Evolutionary conservation across 1,140 invertebrate species (phyloP), one percentile per base, ranked within the genome.

Genomic region (Nasonia giraulti): DNA sequence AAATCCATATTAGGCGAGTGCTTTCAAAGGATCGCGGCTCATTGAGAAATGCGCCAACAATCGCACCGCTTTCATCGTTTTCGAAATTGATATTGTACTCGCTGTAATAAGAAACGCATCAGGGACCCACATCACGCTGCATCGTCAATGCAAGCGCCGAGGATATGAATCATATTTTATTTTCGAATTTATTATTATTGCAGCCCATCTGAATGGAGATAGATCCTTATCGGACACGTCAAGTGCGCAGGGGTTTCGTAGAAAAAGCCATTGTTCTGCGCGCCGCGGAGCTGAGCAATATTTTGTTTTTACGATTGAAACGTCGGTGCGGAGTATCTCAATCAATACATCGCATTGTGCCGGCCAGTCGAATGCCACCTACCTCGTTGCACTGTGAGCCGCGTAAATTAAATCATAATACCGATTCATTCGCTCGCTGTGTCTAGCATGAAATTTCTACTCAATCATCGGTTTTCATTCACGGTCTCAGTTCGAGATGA

Each of bases 231-330:
- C 68, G 5, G 23, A 71, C 68, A 27, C 68, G 31, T 71, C 23
- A 71, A 71, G 68, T 71, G 31, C 27, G 23, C 20, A 20, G 55
- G 6, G 31, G 10, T 71, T 14, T 33, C 31, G 23, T 11, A 71
- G 31, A 71, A 71, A 33, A 69, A 62, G 31, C 31, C 79, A 50
- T 73, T 71, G 69, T 73, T 71, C 37, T 37, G 69, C 11, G 31
- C 8, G 33, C 33, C 5, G 66, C 55, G 66, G 7, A 80, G 76
- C 62, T 40, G 6, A 68, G 66, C 77, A 69, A 69, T 47, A 80
- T 80, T 80, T 80, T 80, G 66, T 47, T 8, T 80, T 71, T 69
- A 80, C 12, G 11, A 69, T 80, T 71, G 40, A 71, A 69, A 47
- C 40, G 11, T 80, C 79, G 40, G 12, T n/a, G 6, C 7, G 55